These are phyloP conservation scores for Scolopax bukidnonensis DNA, from an alignment of 2,797 vertebrate genomes.

Conservation along the genomic window DNA sequence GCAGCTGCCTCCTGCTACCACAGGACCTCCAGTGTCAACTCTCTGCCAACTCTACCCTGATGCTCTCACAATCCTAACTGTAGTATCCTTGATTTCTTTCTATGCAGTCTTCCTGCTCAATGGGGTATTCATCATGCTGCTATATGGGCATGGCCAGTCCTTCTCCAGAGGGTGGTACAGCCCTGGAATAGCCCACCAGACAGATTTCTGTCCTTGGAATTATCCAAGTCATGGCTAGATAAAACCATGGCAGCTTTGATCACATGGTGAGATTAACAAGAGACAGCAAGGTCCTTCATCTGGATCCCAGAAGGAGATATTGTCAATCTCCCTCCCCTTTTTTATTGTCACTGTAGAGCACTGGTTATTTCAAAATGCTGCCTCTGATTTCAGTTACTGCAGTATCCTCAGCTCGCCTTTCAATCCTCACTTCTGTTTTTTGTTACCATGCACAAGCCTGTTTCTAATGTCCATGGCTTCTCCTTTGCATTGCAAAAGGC, in stretches of 20 bases:
- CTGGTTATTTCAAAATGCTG: background rate
- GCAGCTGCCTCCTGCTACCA: background rate
- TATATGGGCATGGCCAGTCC: background rate
- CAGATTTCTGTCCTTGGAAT: background rate
- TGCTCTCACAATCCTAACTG: background rate
- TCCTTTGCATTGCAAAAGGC: background rate
- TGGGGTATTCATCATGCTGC: rapidly evolving
- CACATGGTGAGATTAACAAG: background rate
- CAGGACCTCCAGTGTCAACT: background rate
- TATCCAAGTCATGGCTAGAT: background rate
- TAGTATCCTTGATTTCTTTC: background rate
- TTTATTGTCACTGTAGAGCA: background rate
- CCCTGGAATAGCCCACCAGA: background rate
- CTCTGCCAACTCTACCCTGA: background rate
- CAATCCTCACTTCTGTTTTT: background rate
- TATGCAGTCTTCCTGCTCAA: background rate
- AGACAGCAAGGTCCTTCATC: background rate
- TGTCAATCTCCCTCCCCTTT: background rate
- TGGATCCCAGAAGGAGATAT: background rate
- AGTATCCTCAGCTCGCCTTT: background rate
- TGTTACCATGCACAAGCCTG: background rate
- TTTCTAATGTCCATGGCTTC: background rate
- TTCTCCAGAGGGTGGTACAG: background rate
- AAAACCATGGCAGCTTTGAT: background rate
- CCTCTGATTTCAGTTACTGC: background rate